Evolutionary conservation across 2,113 vertebrate species (phyloP).

Genomic region (Ptilonorhynchus violaceus): DNA sequence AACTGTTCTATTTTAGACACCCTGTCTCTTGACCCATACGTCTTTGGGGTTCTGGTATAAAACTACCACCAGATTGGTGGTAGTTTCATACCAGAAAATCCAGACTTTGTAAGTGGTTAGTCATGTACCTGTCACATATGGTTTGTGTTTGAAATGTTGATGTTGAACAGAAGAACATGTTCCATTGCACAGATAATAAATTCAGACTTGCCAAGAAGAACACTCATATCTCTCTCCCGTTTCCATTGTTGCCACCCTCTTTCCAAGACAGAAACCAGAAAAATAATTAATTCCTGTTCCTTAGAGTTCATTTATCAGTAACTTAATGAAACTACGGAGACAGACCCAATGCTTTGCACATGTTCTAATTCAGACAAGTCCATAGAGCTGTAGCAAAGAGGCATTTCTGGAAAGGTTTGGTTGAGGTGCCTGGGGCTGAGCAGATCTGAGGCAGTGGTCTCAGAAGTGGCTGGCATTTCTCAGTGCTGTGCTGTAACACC

Average conservation of each 20-base stretch:
- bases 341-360: neutral
- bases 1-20: neutral
- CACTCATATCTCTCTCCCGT: fast-evolving
- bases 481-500: neutral
- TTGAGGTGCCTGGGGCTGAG: neutral
- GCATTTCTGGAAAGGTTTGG: neutral
- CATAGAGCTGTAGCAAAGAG: neutral
- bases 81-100: neutral
- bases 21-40: neutral
- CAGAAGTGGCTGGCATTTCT: neutral
- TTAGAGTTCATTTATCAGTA: neutral
- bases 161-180: neutral
- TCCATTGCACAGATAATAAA: neutral
- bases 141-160: neutral
- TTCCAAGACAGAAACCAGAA: neutral
- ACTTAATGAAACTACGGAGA: neutral
- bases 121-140: neutral
- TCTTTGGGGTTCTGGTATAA: neutral
- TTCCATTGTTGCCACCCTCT: neutral
- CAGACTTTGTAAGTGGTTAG: neutral
- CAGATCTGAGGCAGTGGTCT: neutral
- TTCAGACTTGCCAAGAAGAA: neutral
- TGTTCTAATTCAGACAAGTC: neutral
- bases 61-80: neutral
- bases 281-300: neutral